Evolutionary conservation across 2,797 vertebrate genomes (phyloP).

Genomic region (Echeneis naucrates): DNA sequence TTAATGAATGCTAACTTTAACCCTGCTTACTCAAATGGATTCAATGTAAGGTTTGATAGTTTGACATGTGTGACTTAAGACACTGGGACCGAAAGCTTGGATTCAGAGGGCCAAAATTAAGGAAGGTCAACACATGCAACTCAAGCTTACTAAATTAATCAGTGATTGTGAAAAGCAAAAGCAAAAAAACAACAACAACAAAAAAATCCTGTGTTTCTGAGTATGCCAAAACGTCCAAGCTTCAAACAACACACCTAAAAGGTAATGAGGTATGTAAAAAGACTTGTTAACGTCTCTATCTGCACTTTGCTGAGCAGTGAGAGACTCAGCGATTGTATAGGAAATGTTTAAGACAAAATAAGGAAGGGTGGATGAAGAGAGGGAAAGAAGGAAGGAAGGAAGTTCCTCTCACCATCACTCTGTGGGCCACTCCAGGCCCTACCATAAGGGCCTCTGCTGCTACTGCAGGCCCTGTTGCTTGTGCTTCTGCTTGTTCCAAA

Average conservation of each 20-base stretch:
- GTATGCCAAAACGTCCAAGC: neutral
- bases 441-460: conserved; percentile 49
- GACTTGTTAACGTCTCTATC: neutral
- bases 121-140: too few species aligned
- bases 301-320: neutral
- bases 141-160: neutral
- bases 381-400: neutral
- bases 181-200: neutral
- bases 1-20: neutral
- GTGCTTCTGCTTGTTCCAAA: conserved; percentile 82
- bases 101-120: neutral
- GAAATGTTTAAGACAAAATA: conserved; percentile 1
- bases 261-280: too few species aligned
- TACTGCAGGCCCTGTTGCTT: conserved; percentile 52
- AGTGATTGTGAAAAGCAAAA: neutral
- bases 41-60: neutral
- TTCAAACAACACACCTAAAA: too few species aligned
- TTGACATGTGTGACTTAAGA: neutral
- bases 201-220: neutral
- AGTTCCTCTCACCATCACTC: conserved; percentile 60
- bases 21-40: neutral
- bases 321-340: neutral
- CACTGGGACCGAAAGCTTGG: neutral
- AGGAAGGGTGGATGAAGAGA: neutral
- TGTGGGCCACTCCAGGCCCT: conserved; percentile 45